Conservation (phyloP, 2,113 vertebrate species). For the Pseudorectes ferrugineus region DNA sequence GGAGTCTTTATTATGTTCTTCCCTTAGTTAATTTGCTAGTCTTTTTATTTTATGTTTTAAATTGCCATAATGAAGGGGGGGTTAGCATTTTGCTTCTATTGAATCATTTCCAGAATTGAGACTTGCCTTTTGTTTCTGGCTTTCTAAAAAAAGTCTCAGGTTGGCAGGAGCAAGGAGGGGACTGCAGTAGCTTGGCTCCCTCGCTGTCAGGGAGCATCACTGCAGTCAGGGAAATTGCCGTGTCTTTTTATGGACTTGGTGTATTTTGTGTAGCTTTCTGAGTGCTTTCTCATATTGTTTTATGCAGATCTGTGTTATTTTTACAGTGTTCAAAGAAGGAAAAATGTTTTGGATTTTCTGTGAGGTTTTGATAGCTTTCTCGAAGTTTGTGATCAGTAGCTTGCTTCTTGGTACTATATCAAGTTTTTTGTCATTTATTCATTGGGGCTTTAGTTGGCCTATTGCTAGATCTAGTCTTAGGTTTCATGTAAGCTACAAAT, state of each 20-base stretch:
- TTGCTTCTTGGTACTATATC: neutral
- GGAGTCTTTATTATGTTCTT: neutral
- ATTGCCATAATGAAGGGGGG: neutral
- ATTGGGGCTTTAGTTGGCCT: neutral
- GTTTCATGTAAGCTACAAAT: neutral
- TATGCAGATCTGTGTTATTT: neutral
- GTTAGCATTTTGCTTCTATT: neutral
- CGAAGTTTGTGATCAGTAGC: neutral
- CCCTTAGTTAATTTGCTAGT: neutral
- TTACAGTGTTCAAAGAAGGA: neutral
- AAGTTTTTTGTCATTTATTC: neutral
- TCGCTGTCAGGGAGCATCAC: neutral
- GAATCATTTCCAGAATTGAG: neutral
- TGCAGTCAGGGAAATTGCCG: constrained; percentile 5
- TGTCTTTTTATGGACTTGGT: neutral
- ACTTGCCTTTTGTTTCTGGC: neutral
- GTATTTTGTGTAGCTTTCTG: neutral
- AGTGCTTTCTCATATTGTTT: neutral
- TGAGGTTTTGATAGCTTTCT: neutral
- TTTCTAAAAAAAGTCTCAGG: neutral
- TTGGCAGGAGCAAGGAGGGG: neutral
- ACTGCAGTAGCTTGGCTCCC: constrained; percentile 25
- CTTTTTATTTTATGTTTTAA: neutral
- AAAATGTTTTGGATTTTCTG: neutral
- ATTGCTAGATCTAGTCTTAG: neutral